Conservation (phyloP, 2,113 vertebrate genomes). For the Micronisus gabar region DNA sequence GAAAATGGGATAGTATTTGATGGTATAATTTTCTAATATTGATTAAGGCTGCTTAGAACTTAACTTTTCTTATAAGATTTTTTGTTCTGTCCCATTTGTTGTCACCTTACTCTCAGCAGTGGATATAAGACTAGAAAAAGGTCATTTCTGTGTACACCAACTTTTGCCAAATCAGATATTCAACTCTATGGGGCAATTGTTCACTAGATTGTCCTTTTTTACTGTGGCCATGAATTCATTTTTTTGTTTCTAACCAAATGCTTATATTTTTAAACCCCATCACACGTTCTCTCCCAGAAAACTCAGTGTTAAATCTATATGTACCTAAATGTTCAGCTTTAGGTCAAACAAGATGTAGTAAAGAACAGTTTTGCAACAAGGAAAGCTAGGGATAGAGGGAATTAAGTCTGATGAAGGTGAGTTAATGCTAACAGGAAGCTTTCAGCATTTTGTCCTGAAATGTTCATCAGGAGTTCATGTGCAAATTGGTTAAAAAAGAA, state of each 20-base stretch:
- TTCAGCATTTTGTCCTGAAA: not conserved
- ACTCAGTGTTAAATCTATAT: not conserved
- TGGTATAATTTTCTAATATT: not conserved
- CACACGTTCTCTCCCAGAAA: not conserved
- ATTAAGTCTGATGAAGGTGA: not conserved
- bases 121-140: not conserved
- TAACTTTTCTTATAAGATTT: not conserved
- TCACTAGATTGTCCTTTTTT: not conserved
- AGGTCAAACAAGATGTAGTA: not conserved
- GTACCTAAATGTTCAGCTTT: not conserved
- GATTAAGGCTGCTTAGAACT: not conserved
- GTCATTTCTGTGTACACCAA: not conserved
- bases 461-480: not conserved
- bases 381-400: not conserved
- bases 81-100: not conserved
- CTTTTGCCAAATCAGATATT: not conserved
- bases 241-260: not conserved
- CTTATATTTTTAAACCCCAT: not conserved
- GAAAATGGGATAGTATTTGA: not conserved
- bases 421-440: not conserved
- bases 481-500: not conserved
- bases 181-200: not conserved
- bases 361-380: not conserved
- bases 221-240: not conserved
- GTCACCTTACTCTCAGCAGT: not conserved